Evolutionary conservation across 1,140 invertebrate species (phyloP).

Genomic region (Drosophila baimaii): DNA sequence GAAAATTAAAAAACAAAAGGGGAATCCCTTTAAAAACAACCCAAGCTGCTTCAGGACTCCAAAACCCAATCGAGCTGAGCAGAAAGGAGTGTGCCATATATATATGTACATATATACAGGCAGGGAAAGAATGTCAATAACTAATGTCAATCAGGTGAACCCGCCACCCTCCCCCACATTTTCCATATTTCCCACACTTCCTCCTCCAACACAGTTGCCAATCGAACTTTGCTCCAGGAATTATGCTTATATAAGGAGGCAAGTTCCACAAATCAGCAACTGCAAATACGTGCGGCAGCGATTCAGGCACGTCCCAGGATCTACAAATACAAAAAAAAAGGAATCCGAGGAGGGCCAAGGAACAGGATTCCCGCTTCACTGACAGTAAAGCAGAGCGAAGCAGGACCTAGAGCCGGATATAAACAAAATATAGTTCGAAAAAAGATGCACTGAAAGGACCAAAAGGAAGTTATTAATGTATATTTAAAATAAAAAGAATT

Average conservation of each 20-base stretch:
- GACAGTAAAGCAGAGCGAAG: conserved; percentile 25
- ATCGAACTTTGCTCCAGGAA: conserved; percentile 55
- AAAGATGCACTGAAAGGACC: conserved; percentile 28
- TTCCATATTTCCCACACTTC: background rate
- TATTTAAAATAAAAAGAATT: no score
- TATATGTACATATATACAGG: background rate
- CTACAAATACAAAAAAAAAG: conserved; percentile 36
- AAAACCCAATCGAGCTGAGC: conserved; percentile 1
- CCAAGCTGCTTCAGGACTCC: no score
- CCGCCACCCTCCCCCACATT: background rate
- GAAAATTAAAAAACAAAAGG: no score
- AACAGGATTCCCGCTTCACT: conserved; percentile 29
- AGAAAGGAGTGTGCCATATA: background rate
- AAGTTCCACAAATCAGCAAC: conserved; percentile 49
- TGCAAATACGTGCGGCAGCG: conserved; percentile 71
- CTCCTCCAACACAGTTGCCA: conserved; percentile 18
- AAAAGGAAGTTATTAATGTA: no score
- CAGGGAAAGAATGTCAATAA: conserved; percentile 31
- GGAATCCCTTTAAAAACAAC: no score
- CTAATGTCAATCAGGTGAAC: conserved; percentile 40
- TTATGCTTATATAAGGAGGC: conserved; percentile 62
- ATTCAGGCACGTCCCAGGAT: conserved; percentile 72
- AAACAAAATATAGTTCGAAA: conserved; percentile 63
- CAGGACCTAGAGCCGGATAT: conserved; percentile 58
- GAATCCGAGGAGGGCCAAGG: conserved; percentile 44